Evolutionary conservation across 1,140 invertebrate genomes (phyloP).

Genomic region (Oscheius sp.): DNA sequence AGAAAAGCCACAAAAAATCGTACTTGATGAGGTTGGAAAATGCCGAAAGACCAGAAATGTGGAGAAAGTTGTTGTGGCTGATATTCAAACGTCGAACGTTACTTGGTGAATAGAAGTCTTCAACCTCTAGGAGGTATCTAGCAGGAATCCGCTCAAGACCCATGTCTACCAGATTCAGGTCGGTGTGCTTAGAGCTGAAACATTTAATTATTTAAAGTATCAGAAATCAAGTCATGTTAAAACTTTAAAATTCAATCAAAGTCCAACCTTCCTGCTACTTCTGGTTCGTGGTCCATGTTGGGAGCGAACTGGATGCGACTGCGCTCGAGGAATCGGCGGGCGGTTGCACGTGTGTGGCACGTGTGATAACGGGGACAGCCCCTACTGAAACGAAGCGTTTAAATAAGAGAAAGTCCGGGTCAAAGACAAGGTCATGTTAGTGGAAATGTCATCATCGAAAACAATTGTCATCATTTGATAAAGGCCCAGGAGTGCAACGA

Average conservation of each 20-base stretch:
- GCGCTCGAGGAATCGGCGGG: background rate
- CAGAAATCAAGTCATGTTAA: too few species aligned
- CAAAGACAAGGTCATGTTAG: too few species aligned
- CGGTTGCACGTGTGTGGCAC: constrained; percentile 4
- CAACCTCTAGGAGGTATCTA: background rate
- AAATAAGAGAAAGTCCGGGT: too few species aligned
- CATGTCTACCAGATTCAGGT: background rate
- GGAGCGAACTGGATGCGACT: constrained; percentile 1
- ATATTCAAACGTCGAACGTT: background rate
- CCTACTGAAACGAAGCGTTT: background rate
- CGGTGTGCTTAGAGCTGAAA: constrained; percentile 1
- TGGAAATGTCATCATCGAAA: too few species aligned
- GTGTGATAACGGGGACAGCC: constrained; percentile 12
- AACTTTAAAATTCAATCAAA: too few species aligned
- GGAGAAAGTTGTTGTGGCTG: background rate
- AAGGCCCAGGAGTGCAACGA: too few species aligned
- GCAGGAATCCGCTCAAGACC: background rate
- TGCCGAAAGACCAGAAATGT: background rate
- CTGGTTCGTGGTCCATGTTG: constrained; percentile 8
- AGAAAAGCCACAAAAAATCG: background rate
- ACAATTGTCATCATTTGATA: too few species aligned
- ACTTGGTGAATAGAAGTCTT: background rate
- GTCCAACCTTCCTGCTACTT: constrained; percentile 2
- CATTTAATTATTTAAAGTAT: too few species aligned
- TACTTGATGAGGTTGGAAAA: background rate